phyloP scores from a whole-genome alignment of 2,888 invertebrate genomes.

The Tachina lurida region DNA sequence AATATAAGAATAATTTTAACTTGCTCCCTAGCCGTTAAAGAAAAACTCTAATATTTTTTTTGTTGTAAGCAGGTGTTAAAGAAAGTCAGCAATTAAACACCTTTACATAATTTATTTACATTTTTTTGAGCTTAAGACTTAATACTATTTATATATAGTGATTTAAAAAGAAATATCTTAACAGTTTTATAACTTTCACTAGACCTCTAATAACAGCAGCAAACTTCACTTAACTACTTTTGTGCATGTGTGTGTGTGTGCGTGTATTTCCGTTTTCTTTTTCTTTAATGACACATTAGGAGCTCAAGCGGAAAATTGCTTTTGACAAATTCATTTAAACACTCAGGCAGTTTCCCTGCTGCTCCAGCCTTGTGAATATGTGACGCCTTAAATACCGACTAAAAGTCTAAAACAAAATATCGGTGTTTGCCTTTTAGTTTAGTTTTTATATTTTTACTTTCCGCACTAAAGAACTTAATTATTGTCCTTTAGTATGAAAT shows the following conservation, averaged over 20 bases:
- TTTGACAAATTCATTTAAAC: constrained; percentile 40
- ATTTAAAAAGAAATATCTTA: background rate
- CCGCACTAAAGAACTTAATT: constrained; percentile 23
- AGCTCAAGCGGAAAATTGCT: constrained; percentile 26
- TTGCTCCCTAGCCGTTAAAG: background rate
- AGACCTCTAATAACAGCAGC: background rate
- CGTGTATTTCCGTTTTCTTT: background rate
- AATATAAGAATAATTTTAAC: too few relatives aligned
- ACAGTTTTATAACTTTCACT: background rate
- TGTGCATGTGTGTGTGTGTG: background rate
- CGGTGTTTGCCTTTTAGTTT: background rate
- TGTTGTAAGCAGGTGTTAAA: background rate
- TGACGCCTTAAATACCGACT: constrained; percentile 26
- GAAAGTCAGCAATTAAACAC: background rate
- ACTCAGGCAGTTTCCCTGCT: background rate
- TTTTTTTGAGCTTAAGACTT: background rate
- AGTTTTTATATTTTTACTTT: constrained; percentile 1
- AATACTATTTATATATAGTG: background rate
- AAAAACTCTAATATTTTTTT: background rate
- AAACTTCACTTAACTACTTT: too few relatives aligned
- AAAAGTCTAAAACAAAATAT: constrained; percentile 24
- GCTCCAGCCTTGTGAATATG: background rate
- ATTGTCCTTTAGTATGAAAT: background rate
- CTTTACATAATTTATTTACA: background rate
- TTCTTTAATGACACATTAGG: background rate